Conservation (phyloP, 1,140 invertebrate genomes). For the Phenacoccus solenopsis region DNA sequence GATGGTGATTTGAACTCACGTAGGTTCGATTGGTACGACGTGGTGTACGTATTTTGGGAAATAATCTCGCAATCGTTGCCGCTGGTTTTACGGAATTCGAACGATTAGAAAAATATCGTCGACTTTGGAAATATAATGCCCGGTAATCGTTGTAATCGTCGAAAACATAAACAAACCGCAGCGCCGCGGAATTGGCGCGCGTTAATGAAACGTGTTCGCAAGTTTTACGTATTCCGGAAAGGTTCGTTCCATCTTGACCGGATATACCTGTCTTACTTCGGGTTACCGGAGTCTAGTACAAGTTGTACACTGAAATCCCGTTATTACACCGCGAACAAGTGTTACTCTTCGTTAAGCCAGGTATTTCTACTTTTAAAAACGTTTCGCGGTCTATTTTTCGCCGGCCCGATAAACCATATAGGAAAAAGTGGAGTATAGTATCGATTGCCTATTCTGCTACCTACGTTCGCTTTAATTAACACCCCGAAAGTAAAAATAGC, state of each 20-base stretch:
- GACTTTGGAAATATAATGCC: too few species aligned
- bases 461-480: too few species aligned
- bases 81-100: too few species aligned
- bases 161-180: background rate
- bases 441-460: too few species aligned
- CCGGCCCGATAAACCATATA: background rate
- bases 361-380: background rate
- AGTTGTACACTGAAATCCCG: background rate
- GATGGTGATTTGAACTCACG: too few species aligned
- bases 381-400: background rate
- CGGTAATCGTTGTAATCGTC: too few species aligned
- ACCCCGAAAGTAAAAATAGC: too few species aligned
- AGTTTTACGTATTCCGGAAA: background rate
- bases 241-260: background rate
- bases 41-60: too few species aligned
- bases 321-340: background rate
- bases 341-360: background rate
- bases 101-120: too few species aligned
- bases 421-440: background rate
- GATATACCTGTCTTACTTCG: background rate
- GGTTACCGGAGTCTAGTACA: background rate
- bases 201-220: background rate
- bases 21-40: too few species aligned
- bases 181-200: background rate
- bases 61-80: too few species aligned